Percentiles rank a stretch among this genome's conserved stretches.
These are phyloP conservation scores for Conistra vaccinii DNA, from an alignment of 2,888 invertebrate species.

Conservation along the genomic window DNA sequence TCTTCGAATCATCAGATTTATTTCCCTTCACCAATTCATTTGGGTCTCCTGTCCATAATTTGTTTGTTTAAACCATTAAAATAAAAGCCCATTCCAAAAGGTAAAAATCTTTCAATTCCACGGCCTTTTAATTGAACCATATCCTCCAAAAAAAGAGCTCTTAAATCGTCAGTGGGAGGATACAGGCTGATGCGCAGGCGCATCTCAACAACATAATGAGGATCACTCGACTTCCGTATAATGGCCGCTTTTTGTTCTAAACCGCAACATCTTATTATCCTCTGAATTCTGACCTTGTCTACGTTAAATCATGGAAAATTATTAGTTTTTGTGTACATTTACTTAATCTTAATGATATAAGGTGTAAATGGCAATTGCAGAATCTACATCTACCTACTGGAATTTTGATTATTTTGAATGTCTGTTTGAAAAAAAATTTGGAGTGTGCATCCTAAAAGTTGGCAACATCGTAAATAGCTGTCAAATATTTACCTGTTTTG, in stretches of 20 bases:
- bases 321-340: conserved; percentile 34
- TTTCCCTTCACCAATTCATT: neutral
- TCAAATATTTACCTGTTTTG: too few species aligned
- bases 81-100: neutral
- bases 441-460: too few species aligned
- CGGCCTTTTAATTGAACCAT: conserved; percentile 16
- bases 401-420: neutral
- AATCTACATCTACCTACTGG: conserved; percentile 18
- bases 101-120: conserved; percentile 6
- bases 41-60: neutral
- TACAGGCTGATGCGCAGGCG: conserved; percentile 37
- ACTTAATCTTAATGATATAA: conserved; percentile 24
- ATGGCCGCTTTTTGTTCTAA: conserved; percentile 60
- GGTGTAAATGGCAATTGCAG: conserved; percentile 28
- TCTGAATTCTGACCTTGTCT: conserved; percentile 51
- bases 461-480: too few species aligned
- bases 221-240: conserved; percentile 70
- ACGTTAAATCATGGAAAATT: conserved; percentile 28
- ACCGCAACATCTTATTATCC: conserved; percentile 58
- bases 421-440: too few species aligned
- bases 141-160: conserved; percentile 15
- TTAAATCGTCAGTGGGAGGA: conserved; percentile 48
- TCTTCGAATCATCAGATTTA: neutral
- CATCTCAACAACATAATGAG: conserved; percentile 74
- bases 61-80: conserved; percentile 18